Evolutionary conservation across 2,797 vertebrate genomes (phyloP), one percentile per base, ranked within the genome.

Genomic region (Microtus obscurus): DNA sequence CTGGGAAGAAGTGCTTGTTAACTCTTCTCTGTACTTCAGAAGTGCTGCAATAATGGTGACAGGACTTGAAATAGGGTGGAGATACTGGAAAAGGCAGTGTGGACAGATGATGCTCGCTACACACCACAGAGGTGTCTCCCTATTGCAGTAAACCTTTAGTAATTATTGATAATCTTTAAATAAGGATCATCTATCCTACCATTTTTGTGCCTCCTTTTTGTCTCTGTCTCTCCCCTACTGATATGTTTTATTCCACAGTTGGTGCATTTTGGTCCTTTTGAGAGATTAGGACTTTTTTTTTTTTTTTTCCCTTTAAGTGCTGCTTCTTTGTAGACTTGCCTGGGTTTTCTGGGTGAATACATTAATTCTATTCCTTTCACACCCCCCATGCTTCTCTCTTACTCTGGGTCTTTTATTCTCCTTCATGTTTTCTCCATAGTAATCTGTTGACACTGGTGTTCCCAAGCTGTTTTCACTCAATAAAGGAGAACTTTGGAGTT

Each of bases 401-500:
- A 21, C 1, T 59, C 56, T 85, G 13, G 89, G 29, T 13, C 13
- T 92, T 79, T 82, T 74, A 5, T 82, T 51, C 6, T 93, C 48
- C 25, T 90, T 45, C 16, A 17, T n/a, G 1, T 63, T 82, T 90
- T n/a, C n/a, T n/a, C 87, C 53, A 87, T 1, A 56, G 4, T 81
- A 90, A 7, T 43, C 27, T 45, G 25, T 65, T 92, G 19, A 83
- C 51, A 17, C 65, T 79, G 7, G 19, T 90, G 21, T 17, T 86
- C 23, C 73, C 88, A 73, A 61, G 45, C 29, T 93, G 2, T 87
- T 88, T 76, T 87, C 14, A 86, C 3, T 79, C 43, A 89, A 29
- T 89, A 63, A 79, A 61, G 82, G 25, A 92, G 16, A 59, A 40
- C 23, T 40, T 45, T 48, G 71, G 37, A 95, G 61, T 63, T 96